Percentiles rank a stretch among this genome's conserved stretches.
These are phyloP conservation scores for Oophaga pumilio DNA, from an alignment of 2,113 vertebrate species.

Conservation along the genomic window DNA sequence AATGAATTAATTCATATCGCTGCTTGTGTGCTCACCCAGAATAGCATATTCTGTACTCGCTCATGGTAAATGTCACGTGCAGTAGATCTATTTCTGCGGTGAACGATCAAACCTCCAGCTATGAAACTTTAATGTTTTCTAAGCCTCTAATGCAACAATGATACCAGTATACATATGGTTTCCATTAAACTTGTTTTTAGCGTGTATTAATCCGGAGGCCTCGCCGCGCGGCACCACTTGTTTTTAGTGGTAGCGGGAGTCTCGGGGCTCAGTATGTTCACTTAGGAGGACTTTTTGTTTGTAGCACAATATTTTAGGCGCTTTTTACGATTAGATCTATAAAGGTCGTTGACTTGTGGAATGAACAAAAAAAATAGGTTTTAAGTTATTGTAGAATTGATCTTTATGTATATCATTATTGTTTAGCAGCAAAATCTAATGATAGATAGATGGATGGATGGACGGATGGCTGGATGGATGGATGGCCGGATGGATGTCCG, in stretches of 20 bases:
- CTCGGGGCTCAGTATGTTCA: neutral
- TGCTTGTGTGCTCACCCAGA: neutral
- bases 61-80: neutral
- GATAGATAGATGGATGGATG: too few relatives aligned
- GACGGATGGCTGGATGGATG: too few relatives aligned
- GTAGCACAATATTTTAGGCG: neutral
- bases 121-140: slow-evolving; percentile 34
- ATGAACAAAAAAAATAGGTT: too few relatives aligned
- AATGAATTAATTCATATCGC: slow-evolving; percentile 40
- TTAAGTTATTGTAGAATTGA: too few relatives aligned
- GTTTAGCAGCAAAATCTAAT: too few relatives aligned
- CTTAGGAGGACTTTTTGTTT: neutral
- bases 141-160: slow-evolving; percentile 44
- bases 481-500: too few relatives aligned
- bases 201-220: slow-evolving; percentile 39
- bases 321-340: slow-evolving; percentile 7
- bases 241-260: slow-evolving; percentile 27
- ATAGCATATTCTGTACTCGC: slow-evolving; percentile 21
- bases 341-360: neutral
- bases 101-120: slow-evolving; percentile 10
- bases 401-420: too few relatives aligned
- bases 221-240: slow-evolving; percentile 22
- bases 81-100: slow-evolving; percentile 4
- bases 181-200: slow-evolving; percentile 47
- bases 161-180: slow-evolving; percentile 52